These are phyloP conservation scores for Drosophila ironensis DNA, from an alignment of 1,140 invertebrate genomes.

Conservation along the genomic window DNA sequence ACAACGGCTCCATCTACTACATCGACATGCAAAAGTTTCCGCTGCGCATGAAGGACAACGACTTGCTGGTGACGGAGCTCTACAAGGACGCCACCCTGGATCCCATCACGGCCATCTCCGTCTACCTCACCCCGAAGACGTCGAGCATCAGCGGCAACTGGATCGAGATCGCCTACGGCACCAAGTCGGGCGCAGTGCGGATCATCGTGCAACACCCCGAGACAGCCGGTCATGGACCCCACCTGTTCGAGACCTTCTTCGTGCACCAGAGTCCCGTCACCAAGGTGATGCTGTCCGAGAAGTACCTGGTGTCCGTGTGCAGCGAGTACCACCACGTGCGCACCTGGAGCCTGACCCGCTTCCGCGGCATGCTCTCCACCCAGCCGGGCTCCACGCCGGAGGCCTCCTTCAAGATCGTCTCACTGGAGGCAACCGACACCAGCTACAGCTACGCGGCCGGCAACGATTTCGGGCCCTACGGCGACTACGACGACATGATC, in stretches of 20 bases:
- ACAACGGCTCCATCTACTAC: slow-evolving; percentile 98
- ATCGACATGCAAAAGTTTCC: slow-evolving; percentile 99
- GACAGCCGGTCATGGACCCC: slow-evolving; percentile 98
- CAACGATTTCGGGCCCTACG: slow-evolving; percentile 96
- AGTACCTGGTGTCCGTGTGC: slow-evolving; percentile 98
- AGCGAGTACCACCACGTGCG: slow-evolving; percentile 99
- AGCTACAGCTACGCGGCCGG: slow-evolving; percentile 88
- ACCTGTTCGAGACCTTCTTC: slow-evolving; percentile 98
- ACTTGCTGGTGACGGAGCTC: slow-evolving; percentile 97
- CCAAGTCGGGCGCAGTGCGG: slow-evolving; percentile 95
- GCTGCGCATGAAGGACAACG: slow-evolving; percentile 99
- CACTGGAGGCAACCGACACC: slow-evolving; percentile 87
- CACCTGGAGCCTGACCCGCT: slow-evolving; percentile 97
- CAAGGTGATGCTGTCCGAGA: slow-evolving; percentile 97
- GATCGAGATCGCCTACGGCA: slow-evolving; percentile 99
- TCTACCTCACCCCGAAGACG: slow-evolving; percentile 97
- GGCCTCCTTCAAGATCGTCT: slow-evolving; percentile 93
- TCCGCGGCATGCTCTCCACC: slow-evolving; percentile 98
- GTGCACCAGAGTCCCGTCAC: slow-evolving; percentile 98
- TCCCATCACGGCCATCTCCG: slow-evolving; percentile 98
- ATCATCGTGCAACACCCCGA: slow-evolving; percentile 99
- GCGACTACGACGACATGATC: slow-evolving; percentile 98
- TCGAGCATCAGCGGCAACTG: slow-evolving; percentile 98
- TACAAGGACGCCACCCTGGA: slow-evolving; percentile 97
- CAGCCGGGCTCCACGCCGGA: slow-evolving; percentile 98